Conservation (phyloP, 2,797 vertebrate species). For the Mus caroli region DNA sequence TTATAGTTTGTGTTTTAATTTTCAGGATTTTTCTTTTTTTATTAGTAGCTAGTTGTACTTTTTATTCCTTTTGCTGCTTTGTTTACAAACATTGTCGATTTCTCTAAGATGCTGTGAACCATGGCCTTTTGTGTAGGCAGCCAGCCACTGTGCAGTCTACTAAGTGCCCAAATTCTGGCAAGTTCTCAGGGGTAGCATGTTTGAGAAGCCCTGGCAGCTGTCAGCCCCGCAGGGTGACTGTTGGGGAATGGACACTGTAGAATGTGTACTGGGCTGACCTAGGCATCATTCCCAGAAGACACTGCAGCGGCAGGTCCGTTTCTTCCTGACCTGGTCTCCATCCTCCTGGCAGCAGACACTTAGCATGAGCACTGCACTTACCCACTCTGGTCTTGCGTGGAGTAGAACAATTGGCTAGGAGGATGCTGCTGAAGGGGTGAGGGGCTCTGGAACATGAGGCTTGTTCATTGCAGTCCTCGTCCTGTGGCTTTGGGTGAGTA, state of each 20-base stretch:
- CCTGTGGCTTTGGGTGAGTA: neutral
- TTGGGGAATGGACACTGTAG: neutral
- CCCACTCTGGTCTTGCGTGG: neutral
- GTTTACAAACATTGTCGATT: neutral
- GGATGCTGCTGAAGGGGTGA: neutral
- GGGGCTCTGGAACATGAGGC: neutral
- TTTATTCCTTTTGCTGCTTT: neutral
- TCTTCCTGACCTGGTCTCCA: neutral
- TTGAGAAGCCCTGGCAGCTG: neutral
- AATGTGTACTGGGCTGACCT: neutral
- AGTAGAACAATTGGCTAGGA: neutral
- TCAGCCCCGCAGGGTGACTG: neutral
- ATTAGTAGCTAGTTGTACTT: neutral
- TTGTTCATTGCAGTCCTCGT: too few relatives aligned
- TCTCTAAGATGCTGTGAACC: neutral
- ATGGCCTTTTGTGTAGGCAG: neutral
- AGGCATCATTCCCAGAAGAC: neutral
- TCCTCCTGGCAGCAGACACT: neutral
- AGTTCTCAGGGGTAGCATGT: neutral
- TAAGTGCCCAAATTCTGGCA: neutral
- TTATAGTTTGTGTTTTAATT: neutral
- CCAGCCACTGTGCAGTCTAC: neutral
- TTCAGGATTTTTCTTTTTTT: neutral
- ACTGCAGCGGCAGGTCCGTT: neutral
- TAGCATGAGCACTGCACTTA: neutral